A percentile compares a stretch with the other conserved stretches of the same genome.
Evolutionary conservation across 2,888 invertebrate species (phyloP).

Genomic region (Apodemia duryi): DNA sequence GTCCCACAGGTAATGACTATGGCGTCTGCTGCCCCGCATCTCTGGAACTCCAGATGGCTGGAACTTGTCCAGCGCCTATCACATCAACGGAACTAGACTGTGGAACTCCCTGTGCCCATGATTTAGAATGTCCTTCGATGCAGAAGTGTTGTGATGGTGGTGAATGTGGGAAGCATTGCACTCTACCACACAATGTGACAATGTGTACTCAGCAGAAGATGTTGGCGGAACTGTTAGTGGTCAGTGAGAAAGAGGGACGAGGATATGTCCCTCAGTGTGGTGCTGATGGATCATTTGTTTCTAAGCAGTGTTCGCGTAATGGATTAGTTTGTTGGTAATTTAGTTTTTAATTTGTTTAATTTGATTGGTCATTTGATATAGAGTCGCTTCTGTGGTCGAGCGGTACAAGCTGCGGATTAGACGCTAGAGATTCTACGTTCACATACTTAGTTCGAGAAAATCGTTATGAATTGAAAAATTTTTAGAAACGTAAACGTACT

Average conservation of each 20-base stretch:
- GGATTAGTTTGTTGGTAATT: slow-evolving; percentile 89
- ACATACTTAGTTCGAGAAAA: too few relatives aligned
- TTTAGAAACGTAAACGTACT: too few relatives aligned
- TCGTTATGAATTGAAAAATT: too few relatives aligned
- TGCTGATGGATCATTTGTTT: slow-evolving; percentile 84
- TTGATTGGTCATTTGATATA: too few relatives aligned
- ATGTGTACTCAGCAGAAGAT: slow-evolving; percentile 88
- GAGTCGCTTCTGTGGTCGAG: too few relatives aligned
- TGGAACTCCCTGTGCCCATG: slow-evolving; percentile 85
- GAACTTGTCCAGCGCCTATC: slow-evolving; percentile 83
- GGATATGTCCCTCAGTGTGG: slow-evolving; percentile 92
- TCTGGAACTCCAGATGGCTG: slow-evolving; percentile 86
- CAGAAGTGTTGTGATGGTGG: slow-evolving; percentile 90
- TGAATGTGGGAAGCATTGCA: slow-evolving; percentile 86
- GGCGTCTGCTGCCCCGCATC: slow-evolving; percentile 93
- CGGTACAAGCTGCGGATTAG: too few relatives aligned
- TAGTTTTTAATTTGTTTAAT: neutral
- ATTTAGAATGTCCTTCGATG: slow-evolving; percentile 89
- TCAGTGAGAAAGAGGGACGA: slow-evolving; percentile 88
- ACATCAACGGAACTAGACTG: slow-evolving; percentile 66
- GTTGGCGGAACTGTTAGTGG: slow-evolving; percentile 86
- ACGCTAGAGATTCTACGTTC: too few relatives aligned
- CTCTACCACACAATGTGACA: slow-evolving; percentile 87
- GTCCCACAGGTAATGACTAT: slow-evolving; percentile 84
- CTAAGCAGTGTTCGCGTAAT: slow-evolving; percentile 90